Evolutionary conservation across 2,888 invertebrate genomes (phyloP).

Genomic region (Epinotia nisella): DNA sequence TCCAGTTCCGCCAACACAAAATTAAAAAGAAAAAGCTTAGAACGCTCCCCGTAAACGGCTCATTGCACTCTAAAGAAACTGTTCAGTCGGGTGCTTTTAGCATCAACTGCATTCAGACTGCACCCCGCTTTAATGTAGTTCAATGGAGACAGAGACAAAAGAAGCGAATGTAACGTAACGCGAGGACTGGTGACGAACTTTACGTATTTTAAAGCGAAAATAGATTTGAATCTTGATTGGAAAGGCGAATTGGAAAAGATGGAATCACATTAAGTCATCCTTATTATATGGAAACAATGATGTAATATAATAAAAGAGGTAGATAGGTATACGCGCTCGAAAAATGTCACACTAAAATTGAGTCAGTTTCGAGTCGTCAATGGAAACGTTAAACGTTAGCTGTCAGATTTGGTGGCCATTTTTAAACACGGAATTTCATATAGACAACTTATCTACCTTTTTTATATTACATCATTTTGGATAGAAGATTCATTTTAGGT

Average conservation of each 20-base stretch:
- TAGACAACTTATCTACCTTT: too few relatives aligned
- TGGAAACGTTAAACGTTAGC: too few relatives aligned
- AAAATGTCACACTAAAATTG: too few relatives aligned
- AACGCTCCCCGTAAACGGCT: conserved; percentile 26
- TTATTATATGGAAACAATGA: too few relatives aligned
- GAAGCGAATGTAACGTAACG: conserved; percentile 29
- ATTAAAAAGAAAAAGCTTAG: conserved; percentile 21
- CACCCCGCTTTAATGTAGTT: conserved; percentile 34
- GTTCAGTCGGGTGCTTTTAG: conserved; percentile 38
- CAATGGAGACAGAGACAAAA: conserved; percentile 33
- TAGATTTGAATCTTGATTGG: conserved; percentile 11
- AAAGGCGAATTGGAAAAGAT: not conserved
- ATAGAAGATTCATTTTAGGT: too few relatives aligned
- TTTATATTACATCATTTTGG: too few relatives aligned
- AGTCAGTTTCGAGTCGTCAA: too few relatives aligned
- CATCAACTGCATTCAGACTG: conserved; percentile 39
- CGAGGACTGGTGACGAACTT: conserved; percentile 8
- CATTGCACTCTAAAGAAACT: conserved; percentile 33
- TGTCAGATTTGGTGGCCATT: too few relatives aligned
- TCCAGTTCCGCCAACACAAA: conserved; percentile 15
- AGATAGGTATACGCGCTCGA: too few relatives aligned
- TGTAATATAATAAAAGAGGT: too few relatives aligned
- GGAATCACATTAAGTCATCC: not conserved
- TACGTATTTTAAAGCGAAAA: conserved; percentile 6
- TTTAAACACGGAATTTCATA: too few relatives aligned